Percentiles rank a stretch among this genome's conserved stretches.
phyloP scores from a whole-genome alignment of 2,113 vertebrate species.

The Electrona antarctica region DNA sequence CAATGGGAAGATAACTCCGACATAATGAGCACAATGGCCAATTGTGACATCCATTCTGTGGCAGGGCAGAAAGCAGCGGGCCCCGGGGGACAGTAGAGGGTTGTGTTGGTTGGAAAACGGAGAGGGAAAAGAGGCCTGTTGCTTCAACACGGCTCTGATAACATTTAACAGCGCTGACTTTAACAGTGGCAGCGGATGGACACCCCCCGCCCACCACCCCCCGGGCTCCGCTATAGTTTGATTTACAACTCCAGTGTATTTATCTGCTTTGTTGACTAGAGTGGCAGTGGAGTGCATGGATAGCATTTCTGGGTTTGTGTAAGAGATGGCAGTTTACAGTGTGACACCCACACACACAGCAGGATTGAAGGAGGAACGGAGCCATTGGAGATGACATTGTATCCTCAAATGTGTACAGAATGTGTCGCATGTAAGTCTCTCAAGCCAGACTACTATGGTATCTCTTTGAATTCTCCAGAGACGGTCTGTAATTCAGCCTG shows the following conservation, averaged over 20 bases:
- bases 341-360: no score
- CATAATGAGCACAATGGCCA: conserved; percentile 81
- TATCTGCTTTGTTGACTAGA: conserved; percentile 53
- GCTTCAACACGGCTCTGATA: conserved; percentile 72
- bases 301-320: no score
- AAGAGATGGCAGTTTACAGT: no score
- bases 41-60: conserved; percentile 77
- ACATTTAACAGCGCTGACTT: conserved; percentile 65
- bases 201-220: neutral
- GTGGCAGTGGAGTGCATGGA: conserved; percentile 49
- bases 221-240: conserved; percentile 48
- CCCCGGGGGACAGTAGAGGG: conserved; percentile 75
- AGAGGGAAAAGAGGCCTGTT: conserved; percentile 73
- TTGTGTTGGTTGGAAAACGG: conserved; percentile 63
- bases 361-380: no score
- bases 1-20: conserved; percentile 81
- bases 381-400: no score
- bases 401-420: no score
- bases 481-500: no score
- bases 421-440: no score
- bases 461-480: no score
- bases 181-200: conserved; percentile 44
- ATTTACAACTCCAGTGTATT: conserved; percentile 62
- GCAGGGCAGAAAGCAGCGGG: conserved; percentile 68
- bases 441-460: no score